Base-by-base conservation (phyloP, 2,797 vertebrate genomes). In the Notamacropus eugenii region DNA sequence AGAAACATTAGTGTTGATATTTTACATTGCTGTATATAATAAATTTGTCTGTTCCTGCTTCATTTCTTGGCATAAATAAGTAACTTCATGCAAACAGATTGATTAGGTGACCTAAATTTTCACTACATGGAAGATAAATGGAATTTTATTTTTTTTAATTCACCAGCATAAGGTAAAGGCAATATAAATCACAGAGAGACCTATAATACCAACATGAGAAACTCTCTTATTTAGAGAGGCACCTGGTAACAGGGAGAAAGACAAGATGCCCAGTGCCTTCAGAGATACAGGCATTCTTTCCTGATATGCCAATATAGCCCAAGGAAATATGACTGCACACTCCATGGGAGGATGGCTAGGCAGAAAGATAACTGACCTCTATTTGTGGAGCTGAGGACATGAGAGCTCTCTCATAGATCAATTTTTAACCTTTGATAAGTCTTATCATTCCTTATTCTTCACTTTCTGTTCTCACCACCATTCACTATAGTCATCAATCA, bases 41-140 rank as follows among this genome's bases (percentile, higher is more conserved):
- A 46, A 93, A 29, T 0, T 57, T 92, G 34, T 55, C 87, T 74
- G 4, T 90, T 93, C 29, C 62, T 54, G 46, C 5, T 52, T 13
- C 55, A 59, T 92, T 52, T 52, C 57, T 82, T 59, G 92, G 91
- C 54, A 28, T 40, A 87, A 92, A 58, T 5, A 97, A 95, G 58
- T 40, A 90, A 96, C 57, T 94, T 55, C 59, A 74, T 74, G 91
- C 13, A 97, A 95, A 95, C 14, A 27, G 95, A 4, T 16, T 34
- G 90, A 31, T 8, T 24, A 87, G n/a, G 46, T 40, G 67, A 92
- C 40, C 34, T 96, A 54, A 62, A 93, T 93, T 27, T 74, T 29
- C 90, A 16, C n/a, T 93, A 22, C 10, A 40, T 82, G 54, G 56
- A 91, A 96, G 92, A 55, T 56, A 56, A 94, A 46, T 19, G 40